phyloP scores from a whole-genome alignment of 2,113 vertebrate genomes.

The Phyllopteryx taeniolatus region DNA sequence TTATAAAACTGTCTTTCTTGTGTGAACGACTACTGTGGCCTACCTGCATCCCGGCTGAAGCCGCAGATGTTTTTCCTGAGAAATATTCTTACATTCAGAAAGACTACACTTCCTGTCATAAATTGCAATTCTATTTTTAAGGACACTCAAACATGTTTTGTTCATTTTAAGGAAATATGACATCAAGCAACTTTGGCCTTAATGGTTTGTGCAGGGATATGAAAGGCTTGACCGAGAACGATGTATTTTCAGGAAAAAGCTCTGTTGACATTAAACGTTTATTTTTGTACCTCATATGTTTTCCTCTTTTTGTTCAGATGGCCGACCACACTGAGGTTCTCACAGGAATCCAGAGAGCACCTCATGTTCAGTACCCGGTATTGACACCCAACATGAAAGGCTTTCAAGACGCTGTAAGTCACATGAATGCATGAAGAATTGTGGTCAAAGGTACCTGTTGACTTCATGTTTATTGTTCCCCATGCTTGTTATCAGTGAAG shows the following conservation, averaged over 20 bases:
- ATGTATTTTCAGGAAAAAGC: slow-evolving; percentile 30
- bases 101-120: slow-evolving; percentile 11
- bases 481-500: neutral
- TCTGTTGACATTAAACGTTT: slow-evolving; percentile 25
- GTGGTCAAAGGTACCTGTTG: slow-evolving; percentile 24
- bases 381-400: slow-evolving; percentile 90
- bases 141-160: slow-evolving; percentile 14
- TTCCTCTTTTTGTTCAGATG: slow-evolving; percentile 78
- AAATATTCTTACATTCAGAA: slow-evolving; percentile 17
- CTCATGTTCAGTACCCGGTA: slow-evolving; percentile 86
- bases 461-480: neutral
- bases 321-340: slow-evolving; percentile 90
- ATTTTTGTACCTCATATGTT: slow-evolving; percentile 41
- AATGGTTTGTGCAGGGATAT: slow-evolving; percentile 4
- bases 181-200: slow-evolving; percentile 9
- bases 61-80: slow-evolving; percentile 25
- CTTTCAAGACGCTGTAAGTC: slow-evolving; percentile 88
- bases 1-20: slow-evolving; percentile 40
- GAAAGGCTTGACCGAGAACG: slow-evolving; percentile 29
- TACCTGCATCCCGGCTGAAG: slow-evolving; percentile 18
- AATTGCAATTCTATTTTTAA: slow-evolving; percentile 23
- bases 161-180: slow-evolving; percentile 11
- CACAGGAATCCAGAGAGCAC: slow-evolving; percentile 78
- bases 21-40: slow-evolving; percentile 17
- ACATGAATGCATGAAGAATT: slow-evolving; percentile 7